Evolutionary conservation across 2,888 invertebrate genomes (phyloP).

Genomic region (Apamea crenata): DNA sequence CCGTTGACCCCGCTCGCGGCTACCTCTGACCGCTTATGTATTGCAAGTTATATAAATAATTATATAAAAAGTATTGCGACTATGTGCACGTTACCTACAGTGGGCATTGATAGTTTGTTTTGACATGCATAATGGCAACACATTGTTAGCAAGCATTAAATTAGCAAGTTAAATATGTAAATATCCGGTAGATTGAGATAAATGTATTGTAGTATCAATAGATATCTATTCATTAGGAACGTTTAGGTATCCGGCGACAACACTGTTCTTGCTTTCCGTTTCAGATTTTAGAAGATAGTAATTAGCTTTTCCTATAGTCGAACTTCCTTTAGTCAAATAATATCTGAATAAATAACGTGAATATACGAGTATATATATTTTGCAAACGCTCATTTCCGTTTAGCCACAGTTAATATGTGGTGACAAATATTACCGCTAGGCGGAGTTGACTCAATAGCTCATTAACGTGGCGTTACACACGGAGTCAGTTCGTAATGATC

Average conservation of each 20-base stretch:
- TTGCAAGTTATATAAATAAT: slow-evolving; percentile 40
- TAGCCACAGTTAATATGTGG: neutral
- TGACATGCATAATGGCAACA: neutral
- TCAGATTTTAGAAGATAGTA: neutral
- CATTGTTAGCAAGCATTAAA: too few species aligned
- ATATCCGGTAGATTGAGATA: slow-evolving; percentile 4
- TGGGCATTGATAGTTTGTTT: neutral
- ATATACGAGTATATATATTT: neutral
- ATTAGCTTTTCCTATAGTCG: neutral
- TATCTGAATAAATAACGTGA: neutral
- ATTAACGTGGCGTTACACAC: neutral
- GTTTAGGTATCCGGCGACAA: neutral
- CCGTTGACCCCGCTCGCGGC: slow-evolving; percentile 25
- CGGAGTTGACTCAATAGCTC: neutral
- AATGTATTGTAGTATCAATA: neutral
- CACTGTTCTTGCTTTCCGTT: neutral
- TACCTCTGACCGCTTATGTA: slow-evolving; percentile 48
- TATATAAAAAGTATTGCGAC: neutral
- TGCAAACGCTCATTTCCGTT: neutral
- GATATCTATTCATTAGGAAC: neutral
- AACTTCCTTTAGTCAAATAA: neutral
- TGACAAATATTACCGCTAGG: slow-evolving; percentile 4
- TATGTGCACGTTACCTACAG: slow-evolving; percentile 24
- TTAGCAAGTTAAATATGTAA: neutral
- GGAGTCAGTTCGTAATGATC: neutral